A percentile compares a stretch with the other conserved stretches of the same genome.
Conservation (phyloP, 2,888 invertebrate genomes). For the Hofmannophila pseudospretella region DNA sequence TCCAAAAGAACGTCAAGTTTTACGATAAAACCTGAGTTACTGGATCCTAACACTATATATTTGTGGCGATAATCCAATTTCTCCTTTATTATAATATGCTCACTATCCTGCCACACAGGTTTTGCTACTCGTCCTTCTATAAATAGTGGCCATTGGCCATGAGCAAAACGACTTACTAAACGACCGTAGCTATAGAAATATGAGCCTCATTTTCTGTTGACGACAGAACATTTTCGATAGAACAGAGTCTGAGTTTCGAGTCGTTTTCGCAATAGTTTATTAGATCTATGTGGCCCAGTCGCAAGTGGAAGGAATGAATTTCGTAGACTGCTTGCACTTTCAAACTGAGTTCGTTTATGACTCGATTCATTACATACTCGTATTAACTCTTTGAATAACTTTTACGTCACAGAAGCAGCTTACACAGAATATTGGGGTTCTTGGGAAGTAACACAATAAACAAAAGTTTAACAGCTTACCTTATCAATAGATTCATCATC, state of each 20-base stretch:
- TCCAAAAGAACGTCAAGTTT: too few relatives aligned
- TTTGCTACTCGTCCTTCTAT: constrained; percentile 64
- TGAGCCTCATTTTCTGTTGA: constrained; percentile 13
- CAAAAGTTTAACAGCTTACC: too few relatives aligned
- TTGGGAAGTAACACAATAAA: too few relatives aligned
- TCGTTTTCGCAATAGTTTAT: constrained; percentile 16
- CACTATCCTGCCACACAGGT: constrained; percentile 62
- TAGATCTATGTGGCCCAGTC: constrained; percentile 55
- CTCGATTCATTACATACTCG: constrained; percentile 39
- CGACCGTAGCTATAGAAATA: constrained; percentile 18
- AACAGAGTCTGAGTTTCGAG: constrained; percentile 9
- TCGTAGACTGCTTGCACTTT: constrained; percentile 68
- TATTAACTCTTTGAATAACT: constrained; percentile 37
- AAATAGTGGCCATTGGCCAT: constrained; percentile 44
- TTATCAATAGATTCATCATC: too few relatives aligned
- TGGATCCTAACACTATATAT: constrained; percentile 36
- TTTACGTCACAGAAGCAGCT: constrained; percentile 19
- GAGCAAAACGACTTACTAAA: constrained; percentile 24
- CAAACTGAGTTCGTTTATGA: constrained; percentile 51
- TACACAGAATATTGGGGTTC: background rate
- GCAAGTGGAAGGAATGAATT: constrained; percentile 59
- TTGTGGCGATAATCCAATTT: constrained; percentile 47
- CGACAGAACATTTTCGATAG: constrained; percentile 25
- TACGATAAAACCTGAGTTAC: too few relatives aligned
- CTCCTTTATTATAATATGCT: constrained; percentile 48